Evolutionary conservation across 2,797 vertebrate genomes (phyloP).

Genomic region (Pangasius larnaudii): DNA sequence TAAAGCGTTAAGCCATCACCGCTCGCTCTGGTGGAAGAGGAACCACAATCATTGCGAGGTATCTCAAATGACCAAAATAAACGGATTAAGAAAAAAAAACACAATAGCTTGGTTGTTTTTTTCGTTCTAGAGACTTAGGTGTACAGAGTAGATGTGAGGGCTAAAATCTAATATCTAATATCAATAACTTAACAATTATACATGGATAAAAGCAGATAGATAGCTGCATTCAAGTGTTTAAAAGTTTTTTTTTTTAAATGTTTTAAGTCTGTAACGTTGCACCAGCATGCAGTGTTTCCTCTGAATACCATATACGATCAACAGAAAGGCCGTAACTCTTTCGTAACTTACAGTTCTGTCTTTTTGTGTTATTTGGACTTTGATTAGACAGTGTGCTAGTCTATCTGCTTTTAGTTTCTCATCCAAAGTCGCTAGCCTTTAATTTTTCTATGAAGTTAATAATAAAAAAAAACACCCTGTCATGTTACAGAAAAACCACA

Average conservation of each 20-base stretch:
- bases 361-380: background rate
- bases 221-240: background rate
- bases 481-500: too few relatives aligned
- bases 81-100: conserved; percentile 17
- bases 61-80: conserved; percentile 57
- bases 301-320: background rate
- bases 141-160: background rate
- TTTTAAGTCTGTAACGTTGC: background rate
- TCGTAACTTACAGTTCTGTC: background rate
- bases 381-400: background rate
- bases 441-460: too few relatives aligned
- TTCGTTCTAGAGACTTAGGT: conserved; percentile 6
- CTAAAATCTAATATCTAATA: background rate
- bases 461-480: too few relatives aligned
- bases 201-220: too few relatives aligned
- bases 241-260: background rate
- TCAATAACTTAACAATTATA: background rate
- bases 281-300: background rate
- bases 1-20: conserved; percentile 23
- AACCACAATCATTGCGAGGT: conserved; percentile 44
- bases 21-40: conserved; percentile 34
- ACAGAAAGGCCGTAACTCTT: background rate
- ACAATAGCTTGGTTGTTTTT: background rate
- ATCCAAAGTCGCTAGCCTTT: background rate
- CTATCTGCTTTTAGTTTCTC: background rate